These are phyloP conservation scores for Erynnis tages DNA, from an alignment of 2,888 invertebrate genomes.

Conservation along the genomic window DNA sequence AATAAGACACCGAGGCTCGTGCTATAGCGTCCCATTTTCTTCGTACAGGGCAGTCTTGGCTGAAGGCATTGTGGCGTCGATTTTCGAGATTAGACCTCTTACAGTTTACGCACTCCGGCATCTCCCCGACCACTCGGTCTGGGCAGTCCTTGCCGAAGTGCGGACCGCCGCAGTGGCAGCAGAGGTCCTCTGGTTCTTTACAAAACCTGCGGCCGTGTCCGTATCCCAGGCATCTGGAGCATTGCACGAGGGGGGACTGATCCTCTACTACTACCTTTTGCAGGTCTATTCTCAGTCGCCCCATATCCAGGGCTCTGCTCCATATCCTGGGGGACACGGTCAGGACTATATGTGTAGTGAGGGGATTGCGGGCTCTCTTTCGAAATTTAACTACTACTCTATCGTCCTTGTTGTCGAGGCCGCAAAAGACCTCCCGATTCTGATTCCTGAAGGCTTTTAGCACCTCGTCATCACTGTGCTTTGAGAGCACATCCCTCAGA, in stretches of 20 bases:
- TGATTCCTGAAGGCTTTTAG: conserved; percentile 14
- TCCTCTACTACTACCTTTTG: conserved; percentile 12
- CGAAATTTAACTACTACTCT: conserved; percentile 3
- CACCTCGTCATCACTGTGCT: conserved; percentile 14
- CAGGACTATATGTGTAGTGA: neutral
- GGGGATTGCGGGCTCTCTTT: conserved; percentile 12
- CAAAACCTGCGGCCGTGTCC: conserved; percentile 10
- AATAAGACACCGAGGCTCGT: neutral
- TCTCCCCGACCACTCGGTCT: neutral
- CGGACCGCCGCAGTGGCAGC: conserved; percentile 22
- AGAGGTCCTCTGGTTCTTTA: neutral
- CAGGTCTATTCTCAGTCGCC: conserved; percentile 1
- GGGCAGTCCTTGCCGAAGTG: conserved; percentile 4
- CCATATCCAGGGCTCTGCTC: neutral
- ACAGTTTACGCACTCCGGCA: conserved; percentile 21
- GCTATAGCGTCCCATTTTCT: conserved; percentile 7
- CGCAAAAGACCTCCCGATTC: conserved; percentile 7
- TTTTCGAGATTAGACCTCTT: neutral
- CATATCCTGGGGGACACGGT: conserved; percentile 1
- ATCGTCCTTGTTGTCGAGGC: neutral
- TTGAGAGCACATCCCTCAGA: conserved; percentile 3
- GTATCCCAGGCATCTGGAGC: conserved; percentile 17
- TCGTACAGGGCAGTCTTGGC: neutral
- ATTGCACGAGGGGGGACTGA: conserved; percentile 20
- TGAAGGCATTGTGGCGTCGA: conserved; percentile 12